Evolutionary conservation across 2,113 vertebrate genomes (phyloP), one percentile per base, ranked within the genome.

Genomic region (Conger conger): DNA sequence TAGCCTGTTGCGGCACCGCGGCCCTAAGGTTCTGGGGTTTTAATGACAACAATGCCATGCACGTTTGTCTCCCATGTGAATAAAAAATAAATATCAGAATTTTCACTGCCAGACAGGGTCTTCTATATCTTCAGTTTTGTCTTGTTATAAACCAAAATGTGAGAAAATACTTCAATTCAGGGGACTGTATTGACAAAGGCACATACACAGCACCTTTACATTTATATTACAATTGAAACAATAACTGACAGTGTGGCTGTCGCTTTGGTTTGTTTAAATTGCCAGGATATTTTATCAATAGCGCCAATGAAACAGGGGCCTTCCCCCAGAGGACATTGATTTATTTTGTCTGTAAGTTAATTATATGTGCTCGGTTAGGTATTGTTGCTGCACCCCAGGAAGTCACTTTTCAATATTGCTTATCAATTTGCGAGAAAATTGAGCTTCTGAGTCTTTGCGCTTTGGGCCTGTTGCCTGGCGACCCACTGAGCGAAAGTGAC

Each of bases 401-500:
- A 73, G 68, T 73, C 68, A 73, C 68, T 73, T 73, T 73, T 73
- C 68, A 73, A 73, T 73, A 73, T 73, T 73, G 68, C n/a, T 73
- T 73, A 73, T 73, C 68, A 73, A 73, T 73, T 73, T 73, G n/a
- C 68, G 13, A 33, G n/a, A 33, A 73, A 73, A 73, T 73, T 73
- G n/a, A 73, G 68, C 68, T 73, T 73, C 68, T 73, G 68, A 33
- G n/a, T n/a, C 68, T 8, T 63, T 73, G 68, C 68, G 68, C 68
- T 73, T 73, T 73, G 9, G n/a, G 20, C 33, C n/a, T 33, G 68
- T 73, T 73, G 68, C 68, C n/a, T 30, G 68, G 68, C n/a, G 68
- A 73, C 68, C 33, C n/a, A 2, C 68, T 73, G 68, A 73, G 68
- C 9, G 6, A 33, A 73, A 73, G 68, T 73, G 68, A 73, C 68